phyloP scores from a whole-genome alignment of 92 coral and sea anemone species.

The Pocillopora meandrina region DNA sequence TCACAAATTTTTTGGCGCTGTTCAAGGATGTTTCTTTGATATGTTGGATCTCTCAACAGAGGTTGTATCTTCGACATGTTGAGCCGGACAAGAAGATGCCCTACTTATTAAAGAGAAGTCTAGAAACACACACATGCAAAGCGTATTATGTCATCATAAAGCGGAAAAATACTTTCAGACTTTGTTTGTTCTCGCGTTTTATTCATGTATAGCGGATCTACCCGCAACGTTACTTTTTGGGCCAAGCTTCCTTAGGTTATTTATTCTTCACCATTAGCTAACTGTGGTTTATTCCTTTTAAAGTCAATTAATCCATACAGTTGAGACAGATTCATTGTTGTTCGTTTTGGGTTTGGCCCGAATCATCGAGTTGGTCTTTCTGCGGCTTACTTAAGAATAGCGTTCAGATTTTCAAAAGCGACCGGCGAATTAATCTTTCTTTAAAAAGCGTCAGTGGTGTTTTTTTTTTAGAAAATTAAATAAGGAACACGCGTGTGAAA shows the following conservation, averaged over 20 bases:
- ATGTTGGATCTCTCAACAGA: no score
- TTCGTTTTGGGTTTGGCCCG: background rate
- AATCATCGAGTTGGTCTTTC: constrained; percentile 25
- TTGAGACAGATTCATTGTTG: background rate
- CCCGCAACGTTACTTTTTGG: background rate
- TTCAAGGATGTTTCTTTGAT: no score
- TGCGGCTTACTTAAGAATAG: background rate
- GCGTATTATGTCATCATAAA: no score
- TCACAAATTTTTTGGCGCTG: no score
- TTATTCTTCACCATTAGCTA: background rate
- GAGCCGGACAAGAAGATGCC: no score
- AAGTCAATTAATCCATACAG: background rate
- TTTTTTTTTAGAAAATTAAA: background rate
- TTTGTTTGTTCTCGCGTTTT: no score
- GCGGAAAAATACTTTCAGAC: no score
- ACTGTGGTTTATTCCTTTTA: background rate
- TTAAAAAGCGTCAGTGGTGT: background rate
- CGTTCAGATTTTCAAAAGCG: constrained; percentile 21
- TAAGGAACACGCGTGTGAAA: background rate
- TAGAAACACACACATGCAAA: no score
- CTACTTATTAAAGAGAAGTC: no score
- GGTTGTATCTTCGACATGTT: no score
- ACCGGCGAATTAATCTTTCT: constrained; percentile 13
- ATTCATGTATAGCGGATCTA: no score
- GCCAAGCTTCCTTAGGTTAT: background rate